phyloP scores from a whole-genome alignment of 2,888 invertebrate species.

The Drosophila mimica region DNA sequence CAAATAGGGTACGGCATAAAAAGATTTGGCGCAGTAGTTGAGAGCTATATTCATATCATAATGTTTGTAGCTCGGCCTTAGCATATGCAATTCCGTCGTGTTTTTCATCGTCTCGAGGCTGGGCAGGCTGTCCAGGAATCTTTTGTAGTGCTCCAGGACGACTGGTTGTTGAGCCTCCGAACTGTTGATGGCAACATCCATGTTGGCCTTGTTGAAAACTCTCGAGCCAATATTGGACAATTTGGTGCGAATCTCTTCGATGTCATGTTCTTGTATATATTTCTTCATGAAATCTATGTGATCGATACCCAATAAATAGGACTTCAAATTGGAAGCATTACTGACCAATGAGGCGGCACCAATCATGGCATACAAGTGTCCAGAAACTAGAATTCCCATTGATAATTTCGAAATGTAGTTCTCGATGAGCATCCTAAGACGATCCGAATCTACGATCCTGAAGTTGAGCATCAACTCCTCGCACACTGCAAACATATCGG shows the following conservation, averaged over 20 bases:
- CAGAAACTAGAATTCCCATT: slow-evolving; percentile 91
- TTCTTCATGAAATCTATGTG: slow-evolving; percentile 93
- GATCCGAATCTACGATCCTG: slow-evolving; percentile 88
- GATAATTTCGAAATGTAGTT: slow-evolving; percentile 92
- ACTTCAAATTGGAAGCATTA: slow-evolving; percentile 90
- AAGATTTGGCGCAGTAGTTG: slow-evolving; percentile 93
- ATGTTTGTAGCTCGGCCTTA: slow-evolving; percentile 88
- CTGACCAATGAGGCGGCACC: slow-evolving; percentile 91
- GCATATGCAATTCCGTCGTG: slow-evolving; percentile 83
- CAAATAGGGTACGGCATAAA: slow-evolving; percentile 91
- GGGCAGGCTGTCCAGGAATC: slow-evolving; percentile 82
- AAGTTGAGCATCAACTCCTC: slow-evolving; percentile 90
- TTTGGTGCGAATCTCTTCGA: slow-evolving; percentile 87
- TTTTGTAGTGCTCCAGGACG: slow-evolving; percentile 82
- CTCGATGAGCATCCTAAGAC: slow-evolving; percentile 92
- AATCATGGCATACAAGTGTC: slow-evolving; percentile 94
- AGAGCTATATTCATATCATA: slow-evolving; percentile 94
- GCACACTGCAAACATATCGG: slow-evolving; percentile 93
- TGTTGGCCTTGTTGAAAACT: slow-evolving; percentile 88
- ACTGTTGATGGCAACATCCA: slow-evolving; percentile 90
- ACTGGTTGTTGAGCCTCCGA: slow-evolving; percentile 83
- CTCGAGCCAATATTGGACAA: slow-evolving; percentile 88
- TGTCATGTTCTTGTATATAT: slow-evolving; percentile 88
- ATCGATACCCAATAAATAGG: slow-evolving; percentile 91
- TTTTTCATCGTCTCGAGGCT: slow-evolving; percentile 32